Evolutionary conservation across 2,797 vertebrate genomes (phyloP), one percentile per base, ranked within the genome.

Genomic region (Ciconia nigra): DNA sequence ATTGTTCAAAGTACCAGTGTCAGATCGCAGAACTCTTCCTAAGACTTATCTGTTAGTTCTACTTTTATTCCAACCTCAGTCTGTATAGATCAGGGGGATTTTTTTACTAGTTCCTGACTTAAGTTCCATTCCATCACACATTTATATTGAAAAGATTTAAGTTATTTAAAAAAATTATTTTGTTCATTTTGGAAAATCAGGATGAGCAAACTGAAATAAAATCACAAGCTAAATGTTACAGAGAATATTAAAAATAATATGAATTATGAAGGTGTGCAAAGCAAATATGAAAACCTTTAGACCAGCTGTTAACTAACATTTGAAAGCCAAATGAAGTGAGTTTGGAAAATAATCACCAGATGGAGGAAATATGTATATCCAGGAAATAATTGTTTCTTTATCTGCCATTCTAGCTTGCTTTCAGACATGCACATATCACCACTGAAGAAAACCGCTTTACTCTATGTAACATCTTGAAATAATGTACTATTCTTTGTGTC

Each of bases 271-370:
- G 9, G 0, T 83, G 84, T 74, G 42, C 35, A 97, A 97, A 95
- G 41, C 82, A 98, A 98, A 97, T 92, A 97, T 54, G 87, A 97
- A 97, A 98, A 98, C 93, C 94, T 98, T 98, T 98, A 97, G 62
- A 97, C 89, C 97, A 98, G 97, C 97, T 98, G 97, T 98, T 98
- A 98, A 70, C 67, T 98, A 98, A 91, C 96, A 98, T 98, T 98
- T 98, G 93, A 98, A 98, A 98, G 97, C 69, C 95, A 98, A 97
- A 97, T 95, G 89, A 97, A 97, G 91, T 97, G 96, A 97, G 84
- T 98, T 97, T 95, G 66, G 95, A 97, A 97, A 98, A 98, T 96
- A 98, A 98, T 97, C 76, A 98, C 78, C 98, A 98, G 98, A 98
- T 98, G 98, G 98, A 98, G 94, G 92, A 97, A 97, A 97, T 96